Evolutionary conservation across 2,113 vertebrate species (phyloP), one percentile per base, ranked within the genome.

Genomic region (Petroica traversi): DNA sequence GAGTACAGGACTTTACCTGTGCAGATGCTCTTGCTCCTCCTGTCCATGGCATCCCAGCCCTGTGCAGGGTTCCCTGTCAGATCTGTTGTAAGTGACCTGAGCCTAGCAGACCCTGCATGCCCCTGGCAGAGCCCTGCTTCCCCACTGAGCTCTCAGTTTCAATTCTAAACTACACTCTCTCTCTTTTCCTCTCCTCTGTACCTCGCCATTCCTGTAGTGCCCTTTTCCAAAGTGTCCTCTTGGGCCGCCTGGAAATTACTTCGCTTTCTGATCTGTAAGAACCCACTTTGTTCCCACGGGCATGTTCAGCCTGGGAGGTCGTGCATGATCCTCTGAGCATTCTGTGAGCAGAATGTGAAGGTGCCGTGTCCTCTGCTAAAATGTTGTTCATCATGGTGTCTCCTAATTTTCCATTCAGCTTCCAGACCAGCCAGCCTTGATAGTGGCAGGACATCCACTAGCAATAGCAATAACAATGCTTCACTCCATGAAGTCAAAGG

Each of bases 391-490:
- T 97, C 97, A 95, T 31, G 52, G 77, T 97, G 91, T 98, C 93
- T 98, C 97, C 97, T 98, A 57, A 95, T 98, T 97, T 97, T 96
- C 97, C 97, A 97, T 98, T 98, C 98, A 99, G 99, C 98, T 97
- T 98, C 99, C 95, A 99, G 99, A 98, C 99, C 99, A 98, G 95
- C 98, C 98, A 99, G 99, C 98, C 99, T 99, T 98, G 99, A 99
- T 99, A 99, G 99, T 98, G 98, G 98, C 98, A 99, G 98, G 98
- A 99, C 98, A 98, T 98, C 97, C 98, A 98, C 98, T 99, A 99
- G 98, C 98, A 99, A 99, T 99, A 99, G 98, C 98, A 99, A 99
- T 98, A 99, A 99, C 98, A 99, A 99, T 98, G 99, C 98, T 95
- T 99, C 99, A 97, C 98, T 98, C 97, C 97, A 99, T 98, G 98